These are phyloP conservation scores for Hoplias malabaricus DNA, from an alignment of 2,113 vertebrate species.

Conservation along the genomic window DNA sequence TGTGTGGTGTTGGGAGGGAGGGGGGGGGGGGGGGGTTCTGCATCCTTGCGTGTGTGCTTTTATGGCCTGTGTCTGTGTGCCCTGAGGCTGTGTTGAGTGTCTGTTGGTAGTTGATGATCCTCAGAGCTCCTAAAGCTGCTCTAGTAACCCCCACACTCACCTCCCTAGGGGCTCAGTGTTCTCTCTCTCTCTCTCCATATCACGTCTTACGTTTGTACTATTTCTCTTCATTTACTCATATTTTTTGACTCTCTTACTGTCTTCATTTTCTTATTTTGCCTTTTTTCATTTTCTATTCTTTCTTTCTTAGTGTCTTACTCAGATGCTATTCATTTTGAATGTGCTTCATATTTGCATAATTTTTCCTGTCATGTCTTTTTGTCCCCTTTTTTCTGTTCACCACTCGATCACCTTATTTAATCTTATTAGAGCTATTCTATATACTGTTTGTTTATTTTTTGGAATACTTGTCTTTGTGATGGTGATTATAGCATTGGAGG, in stretches of 20 bases:
- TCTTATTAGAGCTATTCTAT: too few relatives aligned
- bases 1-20: conserved; percentile 41
- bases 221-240: neutral
- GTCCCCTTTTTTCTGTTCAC: too few relatives aligned
- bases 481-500: too few relatives aligned
- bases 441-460: too few relatives aligned
- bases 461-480: too few relatives aligned
- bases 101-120: conserved; percentile 33
- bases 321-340: too few relatives aligned
- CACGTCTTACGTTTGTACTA: too few relatives aligned
- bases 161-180: conserved; percentile 4
- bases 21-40: too few relatives aligned
- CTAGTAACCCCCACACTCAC: neutral
- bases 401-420: too few relatives aligned
- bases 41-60: conserved; percentile 10
- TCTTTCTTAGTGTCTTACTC: neutral
- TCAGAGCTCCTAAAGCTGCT: conserved; percentile 11
- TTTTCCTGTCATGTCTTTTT: neutral
- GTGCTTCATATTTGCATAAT: neutral
- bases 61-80: neutral
- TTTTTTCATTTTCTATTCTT: neutral
- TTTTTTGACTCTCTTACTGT: neutral
- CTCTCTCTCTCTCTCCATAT: neutral
- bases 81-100: neutral
- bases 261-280: neutral